Percentiles rank a stretch among this genome's conserved stretches.
phyloP scores from a whole-genome alignment of 1,140 invertebrate genomes.

The Aricia agestis region DNA sequence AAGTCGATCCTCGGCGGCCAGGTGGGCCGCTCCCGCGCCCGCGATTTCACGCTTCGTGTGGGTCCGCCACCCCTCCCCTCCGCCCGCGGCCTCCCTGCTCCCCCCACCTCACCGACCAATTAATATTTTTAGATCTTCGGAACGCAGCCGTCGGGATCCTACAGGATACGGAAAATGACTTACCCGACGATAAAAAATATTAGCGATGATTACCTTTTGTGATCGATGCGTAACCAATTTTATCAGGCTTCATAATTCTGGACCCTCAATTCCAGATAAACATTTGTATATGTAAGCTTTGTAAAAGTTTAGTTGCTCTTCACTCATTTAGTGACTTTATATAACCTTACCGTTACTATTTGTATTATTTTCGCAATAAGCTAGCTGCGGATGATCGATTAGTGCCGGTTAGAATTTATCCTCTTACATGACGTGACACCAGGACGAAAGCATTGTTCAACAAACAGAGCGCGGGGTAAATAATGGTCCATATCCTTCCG shows the following conservation, averaged over 20 bases:
- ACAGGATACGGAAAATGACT: slow-evolving; percentile 4
- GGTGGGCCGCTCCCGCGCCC: slow-evolving; percentile 59
- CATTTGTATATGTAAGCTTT: no score
- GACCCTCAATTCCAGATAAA: no score
- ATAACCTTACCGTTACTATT: not conserved
- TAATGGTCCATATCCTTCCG: slow-evolving; percentile 70
- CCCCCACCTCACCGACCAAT: slow-evolving; percentile 45
- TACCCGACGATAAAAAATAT: not conserved
- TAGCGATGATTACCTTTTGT: not conserved
- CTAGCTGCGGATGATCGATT: not conserved
- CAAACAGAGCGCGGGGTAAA: slow-evolving; percentile 42
- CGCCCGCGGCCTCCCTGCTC: not conserved
- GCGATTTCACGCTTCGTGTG: slow-evolving; percentile 73
- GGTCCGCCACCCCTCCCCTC: slow-evolving; percentile 40
- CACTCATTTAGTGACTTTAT: not conserved
- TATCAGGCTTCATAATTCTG: not conserved
- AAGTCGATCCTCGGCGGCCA: slow-evolving; percentile 57
- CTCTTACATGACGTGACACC: slow-evolving; percentile 9
- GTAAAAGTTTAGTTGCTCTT: no score
- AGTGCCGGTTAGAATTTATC: not conserved
- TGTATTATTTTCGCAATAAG: not conserved
- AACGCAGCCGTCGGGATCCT: slow-evolving; percentile 24
- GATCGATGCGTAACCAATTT: not conserved
- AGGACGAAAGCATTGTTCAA: slow-evolving; percentile 4
- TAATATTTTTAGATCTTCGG: slow-evolving; percentile 62